Base-by-base conservation (phyloP, 2,113 vertebrate species). In the Globicephala melas region DNA sequence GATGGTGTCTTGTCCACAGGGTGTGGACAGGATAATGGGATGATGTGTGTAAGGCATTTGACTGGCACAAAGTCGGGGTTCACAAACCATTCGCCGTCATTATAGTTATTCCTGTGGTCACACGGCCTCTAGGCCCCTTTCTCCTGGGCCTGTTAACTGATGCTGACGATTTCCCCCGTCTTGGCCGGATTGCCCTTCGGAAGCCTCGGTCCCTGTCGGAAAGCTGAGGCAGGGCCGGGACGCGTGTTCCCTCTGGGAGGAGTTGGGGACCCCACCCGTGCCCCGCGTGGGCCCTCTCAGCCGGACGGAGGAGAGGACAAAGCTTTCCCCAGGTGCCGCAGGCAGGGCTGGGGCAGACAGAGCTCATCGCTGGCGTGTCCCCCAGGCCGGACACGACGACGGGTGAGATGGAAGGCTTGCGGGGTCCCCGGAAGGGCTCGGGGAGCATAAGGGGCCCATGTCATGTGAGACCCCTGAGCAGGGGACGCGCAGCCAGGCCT, bases 401-500 rank as follows among this genome's bases (percentile, higher is more conserved):
- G 5, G 58, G 23, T 88, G 67, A 92, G 80, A n/a, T 17, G 21
- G 50, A n/a, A 82, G 89, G 17, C 55, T 26, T 74, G 31, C 1
- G 6, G 6, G 70, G 89, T 95, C 93, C 74, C 77, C 41, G 79
- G 63, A 97, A 95, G 83, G 95, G 47, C 79, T 28, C 31, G 33
- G 87, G 80, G 77, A 97, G 38, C 65, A 58, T 33, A 41, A 77
- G 58, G 62, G 84, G 94, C 97, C 92, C 28, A n/a, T 94, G 97
- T 93, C 97, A 94, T 86, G 83, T 97, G 95, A 97, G 93, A 67
- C 67, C 55, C 23, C n/a, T 68, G 60, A 82, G 89, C 25, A 93
- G 60, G 58, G 26, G 97, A 95, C 28, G 11, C 25, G 55, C 47
- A 92, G 96, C 85, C 33, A 55, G 97, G 95, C 94, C 76, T 80